Base-by-base conservation (phyloP, 35 echinoderm and acorn worm species). In the Antedon bifida region DNA sequence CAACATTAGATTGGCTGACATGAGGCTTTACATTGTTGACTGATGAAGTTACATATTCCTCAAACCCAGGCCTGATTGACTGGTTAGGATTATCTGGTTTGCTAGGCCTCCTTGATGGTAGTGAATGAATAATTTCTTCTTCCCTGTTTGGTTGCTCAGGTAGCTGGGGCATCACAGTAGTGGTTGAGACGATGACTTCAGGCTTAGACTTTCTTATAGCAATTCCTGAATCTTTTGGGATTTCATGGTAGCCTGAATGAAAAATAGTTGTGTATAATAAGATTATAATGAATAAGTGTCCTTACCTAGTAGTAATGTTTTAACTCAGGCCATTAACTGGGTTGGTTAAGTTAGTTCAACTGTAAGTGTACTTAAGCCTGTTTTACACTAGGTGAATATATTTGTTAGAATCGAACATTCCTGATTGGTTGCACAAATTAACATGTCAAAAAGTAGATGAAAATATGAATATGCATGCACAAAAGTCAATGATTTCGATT, bases 161-260 rank as follows among this genome's bases (percentile, higher is more conserved):
- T 30, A 36, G 80, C 5, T 11, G 14, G 16, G 78, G 78, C 34
- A 38, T 34, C 32, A 77, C 34, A 77, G 30, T 77, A 23, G 76
- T 32, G 17, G 33, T 80, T 34, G 36, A 36, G 34, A 80, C 34
- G 23, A 34, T 80, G 3, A 80, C 78, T 4, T 29, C 35, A 5
- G 78, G 34, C 36, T 38, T 36, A 28, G 36, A 17, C 16, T 80
- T 8, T 0, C 34, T 36, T 29, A 38, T 36, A 38, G 34, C 12
- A 3, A 78, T 78, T 35, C 33, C 75, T 39, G 80, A 82, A 21
- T 35, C 74, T 42, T 88, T 86, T n/a, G 90, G 90, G 29, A 88
- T 35, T 74, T 92, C 90, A 77, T 92, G 90, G 77, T 92, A 88
- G 31, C 90, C 90, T 92, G 78, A 0, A 28, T 75, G 19, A 36